These are phyloP conservation scores for Phocoena phocoena DNA, from an alignment of 2,113 vertebrate species.

Conservation along the genomic window DNA sequence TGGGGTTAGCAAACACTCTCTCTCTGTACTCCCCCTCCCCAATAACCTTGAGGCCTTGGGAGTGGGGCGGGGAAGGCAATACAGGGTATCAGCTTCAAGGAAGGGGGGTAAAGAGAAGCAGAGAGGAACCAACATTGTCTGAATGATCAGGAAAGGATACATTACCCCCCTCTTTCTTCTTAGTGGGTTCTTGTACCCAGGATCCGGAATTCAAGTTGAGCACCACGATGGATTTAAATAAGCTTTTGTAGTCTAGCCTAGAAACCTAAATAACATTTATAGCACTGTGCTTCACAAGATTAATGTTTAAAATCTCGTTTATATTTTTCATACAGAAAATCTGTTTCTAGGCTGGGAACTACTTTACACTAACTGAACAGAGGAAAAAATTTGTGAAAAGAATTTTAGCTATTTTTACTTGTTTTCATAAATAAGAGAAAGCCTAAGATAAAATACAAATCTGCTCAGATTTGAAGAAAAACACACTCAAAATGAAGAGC, in stretches of 20 bases:
- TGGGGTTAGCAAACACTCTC: too few species aligned
- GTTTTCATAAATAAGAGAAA: conserved; percentile 35
- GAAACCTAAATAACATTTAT: not conserved
- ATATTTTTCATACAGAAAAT: not conserved
- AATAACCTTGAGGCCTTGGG: accelerated
- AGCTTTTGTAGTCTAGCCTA: not conserved
- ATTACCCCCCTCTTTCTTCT: not conserved
- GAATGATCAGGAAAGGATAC: not conserved
- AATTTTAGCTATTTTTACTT: conserved; percentile 37
- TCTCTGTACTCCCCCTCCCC: not conserved
- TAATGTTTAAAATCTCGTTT: not conserved
- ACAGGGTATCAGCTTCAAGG: not conserved
- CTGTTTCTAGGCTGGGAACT: conserved; percentile 25
- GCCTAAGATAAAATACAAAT: not conserved
- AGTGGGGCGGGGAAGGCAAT: not conserved
- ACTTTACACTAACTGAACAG: conserved; percentile 29
- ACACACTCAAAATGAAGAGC: not conserved
- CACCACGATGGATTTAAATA: not conserved
- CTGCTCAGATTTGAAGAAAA: not conserved
- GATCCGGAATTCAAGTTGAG: not conserved
- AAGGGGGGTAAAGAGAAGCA: not conserved
- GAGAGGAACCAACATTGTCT: not conserved
- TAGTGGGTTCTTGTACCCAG: not conserved
- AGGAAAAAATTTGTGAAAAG: not conserved
- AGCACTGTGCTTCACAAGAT: not conserved